Base-by-base conservation (phyloP, 92 coral and sea anemone genomes). In the Porites lobata region DNA sequence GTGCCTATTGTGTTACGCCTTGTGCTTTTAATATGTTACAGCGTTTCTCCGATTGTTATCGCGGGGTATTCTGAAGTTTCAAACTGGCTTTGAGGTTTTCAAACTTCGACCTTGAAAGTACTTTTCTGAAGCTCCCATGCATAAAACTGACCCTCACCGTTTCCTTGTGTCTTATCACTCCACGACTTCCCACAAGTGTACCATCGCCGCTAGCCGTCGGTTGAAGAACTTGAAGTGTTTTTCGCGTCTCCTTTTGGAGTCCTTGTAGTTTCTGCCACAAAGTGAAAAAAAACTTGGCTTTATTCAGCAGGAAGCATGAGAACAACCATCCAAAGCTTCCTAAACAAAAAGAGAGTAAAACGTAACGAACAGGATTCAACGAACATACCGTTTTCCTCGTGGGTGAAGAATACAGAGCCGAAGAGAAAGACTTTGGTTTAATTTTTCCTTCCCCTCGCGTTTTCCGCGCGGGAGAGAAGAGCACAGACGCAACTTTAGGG, bases 151-250 rank as follows among this genome's bases (percentile, higher is more conserved):
- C 15, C 11, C 58, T 43, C 72, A 82, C 86, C 78, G 62, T 70
- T 82, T 71, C 86, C 38, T 90, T 87, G 14, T 76, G 86, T 69
- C 90, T 93, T 5, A 82, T 69, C 18, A 74, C 81, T 17, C 90
- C 88, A 74, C 86, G 83, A 75, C 98, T 91, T 29, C 99, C 99
- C 32, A 93, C 96, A 59, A 96, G 99, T 15, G 89, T 77, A 63
- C 96, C 98, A 62, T 94, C 93, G 6, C 99, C 98, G 77, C 81
- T 88, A 18, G 98, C 99, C 8, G 96, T 69, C 0, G 99, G 99
- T 53, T 96, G 99, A 43, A 96, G 93, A 80, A 96, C 92, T 93
- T 96, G 98, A 17, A 96, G 93, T 0, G 99, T 93, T 69, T 95
- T 96, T 63, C 99, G 82, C 78, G 88, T 92, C 68, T 94, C 98